Conservation (phyloP, 2,113 vertebrate genomes). For the Macrotis lagotis region DNA sequence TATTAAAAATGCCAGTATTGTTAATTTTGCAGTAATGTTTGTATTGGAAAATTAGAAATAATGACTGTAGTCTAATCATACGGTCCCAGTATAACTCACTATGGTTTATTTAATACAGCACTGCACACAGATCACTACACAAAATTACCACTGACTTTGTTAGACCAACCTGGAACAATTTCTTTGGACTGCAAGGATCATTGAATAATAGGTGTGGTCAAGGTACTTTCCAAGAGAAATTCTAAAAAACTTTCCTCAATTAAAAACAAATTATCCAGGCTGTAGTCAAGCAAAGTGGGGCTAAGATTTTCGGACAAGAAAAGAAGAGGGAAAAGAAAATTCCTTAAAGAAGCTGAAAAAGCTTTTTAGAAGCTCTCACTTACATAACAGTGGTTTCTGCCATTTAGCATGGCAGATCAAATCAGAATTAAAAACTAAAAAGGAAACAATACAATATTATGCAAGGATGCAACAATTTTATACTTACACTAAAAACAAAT, state of each 20-base stretch:
- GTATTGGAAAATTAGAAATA: background rate
- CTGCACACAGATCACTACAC: conserved; percentile 11
- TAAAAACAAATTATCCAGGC: conserved; percentile 13
- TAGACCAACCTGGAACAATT: conserved; percentile 20
- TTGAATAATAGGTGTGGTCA: conserved; percentile 37
- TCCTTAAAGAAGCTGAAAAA: background rate
- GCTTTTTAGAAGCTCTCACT: background rate
- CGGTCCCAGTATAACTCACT: background rate
- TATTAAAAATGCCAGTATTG: conserved; percentile 5
- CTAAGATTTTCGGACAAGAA: conserved; percentile 4
- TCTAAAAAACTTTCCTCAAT: conserved; percentile 40
- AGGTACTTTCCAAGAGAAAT: conserved; percentile 55
- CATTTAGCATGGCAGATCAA: conserved; percentile 16
- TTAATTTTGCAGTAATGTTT: conserved; percentile 32
- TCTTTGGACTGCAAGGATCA: conserved; percentile 18
- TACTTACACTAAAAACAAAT: background rate
- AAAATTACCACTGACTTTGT: conserved; percentile 12
- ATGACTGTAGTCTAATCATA: conserved; percentile 13
- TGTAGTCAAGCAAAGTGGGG: background rate
- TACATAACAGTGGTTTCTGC: background rate
- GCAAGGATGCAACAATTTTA: background rate
- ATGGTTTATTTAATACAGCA: background rate
- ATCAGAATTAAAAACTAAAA: conserved; percentile 11
- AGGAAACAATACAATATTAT: background rate
- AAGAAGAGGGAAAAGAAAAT: background rate